Conservation (phyloP, 2,888 invertebrate genomes). For the Synergus japonicus region DNA sequence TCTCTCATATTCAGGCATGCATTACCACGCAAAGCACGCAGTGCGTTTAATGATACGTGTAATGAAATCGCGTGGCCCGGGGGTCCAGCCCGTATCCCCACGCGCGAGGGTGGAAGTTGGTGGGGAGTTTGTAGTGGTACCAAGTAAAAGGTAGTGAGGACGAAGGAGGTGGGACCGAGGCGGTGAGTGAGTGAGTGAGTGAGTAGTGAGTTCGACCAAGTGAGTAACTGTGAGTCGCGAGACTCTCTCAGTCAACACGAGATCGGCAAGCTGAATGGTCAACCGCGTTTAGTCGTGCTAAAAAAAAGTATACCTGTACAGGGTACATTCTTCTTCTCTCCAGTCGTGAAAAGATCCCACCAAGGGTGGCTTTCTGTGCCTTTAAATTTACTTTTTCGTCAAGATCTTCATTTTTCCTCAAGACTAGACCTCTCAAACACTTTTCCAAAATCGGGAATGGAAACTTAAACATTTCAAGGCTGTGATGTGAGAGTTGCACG, state of each 20-base stretch:
- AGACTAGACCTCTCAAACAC: not conserved
- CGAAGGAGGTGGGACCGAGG: conserved; percentile 61
- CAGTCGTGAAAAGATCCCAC: not conserved
- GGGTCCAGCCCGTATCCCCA: conserved; percentile 60
- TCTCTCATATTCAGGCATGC: conserved; percentile 20
- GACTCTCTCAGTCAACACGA: conserved; percentile 76
- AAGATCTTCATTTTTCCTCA: not conserved
- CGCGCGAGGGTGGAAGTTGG: conserved; percentile 62
- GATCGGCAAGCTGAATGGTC: conserved; percentile 77
- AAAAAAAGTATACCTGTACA: conserved; percentile 43
- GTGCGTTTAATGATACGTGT: conserved; percentile 67
- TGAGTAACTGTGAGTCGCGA: conserved; percentile 71
- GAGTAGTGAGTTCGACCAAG: conserved; percentile 55
- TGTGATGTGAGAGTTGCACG: not conserved
- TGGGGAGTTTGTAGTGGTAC: conserved; percentile 56
- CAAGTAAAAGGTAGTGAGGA: conserved; percentile 66
- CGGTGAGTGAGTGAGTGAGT: conserved; percentile 54
- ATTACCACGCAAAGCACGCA: conserved; percentile 56
- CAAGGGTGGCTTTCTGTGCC: not conserved
- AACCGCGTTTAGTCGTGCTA: conserved; percentile 63
- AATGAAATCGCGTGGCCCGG: conserved; percentile 70
- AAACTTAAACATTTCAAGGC: not conserved
- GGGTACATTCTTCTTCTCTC: conserved; percentile 3
- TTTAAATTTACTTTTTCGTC: not conserved
- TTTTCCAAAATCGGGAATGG: not conserved